Evolutionary conservation across 2,888 invertebrate species (phyloP).

Genomic region (Rhopalosiphum nymphaeae): DNA sequence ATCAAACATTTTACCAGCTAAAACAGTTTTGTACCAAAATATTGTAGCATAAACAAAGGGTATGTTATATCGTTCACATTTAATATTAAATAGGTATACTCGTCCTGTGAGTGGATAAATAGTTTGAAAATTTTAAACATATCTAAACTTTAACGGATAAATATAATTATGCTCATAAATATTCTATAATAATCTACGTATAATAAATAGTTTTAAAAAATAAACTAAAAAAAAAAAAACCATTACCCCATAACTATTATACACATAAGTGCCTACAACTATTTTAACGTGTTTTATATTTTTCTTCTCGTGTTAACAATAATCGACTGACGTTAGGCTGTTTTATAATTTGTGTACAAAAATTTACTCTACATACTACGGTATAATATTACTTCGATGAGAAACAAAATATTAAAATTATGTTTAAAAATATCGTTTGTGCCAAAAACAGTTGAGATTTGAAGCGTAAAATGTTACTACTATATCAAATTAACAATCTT

Average conservation of each 20-base stretch:
- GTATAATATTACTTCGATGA: neutral
- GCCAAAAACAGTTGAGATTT: neutral
- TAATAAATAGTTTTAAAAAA: neutral
- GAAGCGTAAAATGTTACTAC: neutral
- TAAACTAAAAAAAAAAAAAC: neutral
- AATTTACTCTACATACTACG: too few relatives aligned
- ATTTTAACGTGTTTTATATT: neutral
- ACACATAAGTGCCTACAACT: neutral
- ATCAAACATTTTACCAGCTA: neutral
- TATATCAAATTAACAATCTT: neutral
- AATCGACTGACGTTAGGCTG: neutral
- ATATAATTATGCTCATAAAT: neutral
- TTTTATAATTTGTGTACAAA: neutral
- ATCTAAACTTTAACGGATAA: neutral
- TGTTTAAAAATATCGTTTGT: neutral
- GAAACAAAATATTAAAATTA: neutral
- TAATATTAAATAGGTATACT: neutral
- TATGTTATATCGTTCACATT: neutral
- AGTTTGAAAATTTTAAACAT: neutral
- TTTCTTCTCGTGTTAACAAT: slow-evolving; percentile 8
- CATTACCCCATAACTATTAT: neutral
- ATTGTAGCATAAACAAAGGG: neutral
- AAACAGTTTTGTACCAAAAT: neutral
- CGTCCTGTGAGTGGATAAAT: neutral
- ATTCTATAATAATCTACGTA: neutral